Conservation (phyloP, 2,113 vertebrate species). For the Myxocyprinus asiaticus region DNA sequence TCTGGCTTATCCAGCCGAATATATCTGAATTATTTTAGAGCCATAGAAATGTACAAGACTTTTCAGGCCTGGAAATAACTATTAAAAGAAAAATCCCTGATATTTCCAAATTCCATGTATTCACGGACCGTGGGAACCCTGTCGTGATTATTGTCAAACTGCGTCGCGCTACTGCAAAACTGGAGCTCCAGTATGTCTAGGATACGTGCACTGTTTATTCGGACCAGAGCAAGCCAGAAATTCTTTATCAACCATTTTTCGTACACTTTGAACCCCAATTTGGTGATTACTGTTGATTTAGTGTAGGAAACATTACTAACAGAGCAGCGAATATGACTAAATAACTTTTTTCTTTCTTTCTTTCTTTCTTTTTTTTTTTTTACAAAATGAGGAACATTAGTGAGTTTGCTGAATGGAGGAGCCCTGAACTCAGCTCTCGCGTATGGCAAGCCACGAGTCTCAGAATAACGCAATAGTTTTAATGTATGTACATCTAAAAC, state of each 20-base stretch:
- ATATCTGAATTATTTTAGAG: too few relatives aligned
- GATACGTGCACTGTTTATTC: not conserved
- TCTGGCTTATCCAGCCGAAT: too few relatives aligned
- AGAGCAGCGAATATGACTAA: not conserved
- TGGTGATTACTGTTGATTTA: too few relatives aligned
- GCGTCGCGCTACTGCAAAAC: not conserved
- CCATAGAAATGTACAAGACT: too few relatives aligned
- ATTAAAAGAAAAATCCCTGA: too few relatives aligned
- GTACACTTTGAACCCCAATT: not conserved
- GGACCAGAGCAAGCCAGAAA: not conserved
- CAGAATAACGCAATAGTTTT: constrained; percentile 40
- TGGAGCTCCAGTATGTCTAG: not conserved
- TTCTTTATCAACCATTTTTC: not conserved
- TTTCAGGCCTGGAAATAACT: too few relatives aligned
- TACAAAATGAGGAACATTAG: not conserved
- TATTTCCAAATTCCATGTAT: too few relatives aligned
- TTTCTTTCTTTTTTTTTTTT: too few relatives aligned
- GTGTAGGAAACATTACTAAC: not conserved
- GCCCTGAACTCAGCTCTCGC: constrained; percentile 23
- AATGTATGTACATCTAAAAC: too few relatives aligned
- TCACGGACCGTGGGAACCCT: not conserved
- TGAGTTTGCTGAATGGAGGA: constrained; percentile 3
- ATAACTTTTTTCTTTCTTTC: too few relatives aligned
- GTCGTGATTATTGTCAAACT: not conserved
- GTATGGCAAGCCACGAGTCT: constrained; percentile 45